Evolutionary conservation across 2,113 vertebrate genomes (phyloP).

Genomic region (Pogonocichla stellata): DNA sequence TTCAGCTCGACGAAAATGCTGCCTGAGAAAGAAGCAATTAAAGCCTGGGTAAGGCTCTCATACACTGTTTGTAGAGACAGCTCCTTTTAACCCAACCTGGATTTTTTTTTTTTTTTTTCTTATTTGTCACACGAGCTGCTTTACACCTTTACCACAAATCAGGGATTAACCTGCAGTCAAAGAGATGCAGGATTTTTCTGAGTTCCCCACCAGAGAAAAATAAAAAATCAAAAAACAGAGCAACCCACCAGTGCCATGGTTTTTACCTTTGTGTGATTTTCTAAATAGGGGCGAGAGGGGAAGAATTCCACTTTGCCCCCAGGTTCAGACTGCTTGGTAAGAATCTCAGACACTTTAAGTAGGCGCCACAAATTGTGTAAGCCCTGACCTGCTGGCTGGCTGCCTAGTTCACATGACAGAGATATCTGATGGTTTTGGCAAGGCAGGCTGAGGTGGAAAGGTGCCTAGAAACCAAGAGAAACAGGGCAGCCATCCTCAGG

Average conservation of each 20-base stretch:
- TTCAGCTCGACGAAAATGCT: background rate
- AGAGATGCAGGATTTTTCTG: background rate
- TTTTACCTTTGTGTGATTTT: slow-evolving; percentile 52
- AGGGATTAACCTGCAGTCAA: slow-evolving; percentile 9
- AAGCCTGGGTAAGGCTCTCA: background rate
- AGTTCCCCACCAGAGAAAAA: slow-evolving; percentile 5
- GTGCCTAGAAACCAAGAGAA: slow-evolving; percentile 55
- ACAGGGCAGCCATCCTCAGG: background rate
- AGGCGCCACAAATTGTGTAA: slow-evolving; percentile 83
- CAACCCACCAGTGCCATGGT: slow-evolving; percentile 22
- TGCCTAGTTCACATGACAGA: slow-evolving; percentile 75
- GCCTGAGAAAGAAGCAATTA: background rate
- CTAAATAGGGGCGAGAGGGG: slow-evolving; percentile 29
- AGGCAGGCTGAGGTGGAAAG: slow-evolving; percentile 56
- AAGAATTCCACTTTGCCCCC: slow-evolving; percentile 76
- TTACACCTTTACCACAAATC: background rate
- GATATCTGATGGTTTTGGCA: slow-evolving; percentile 75
- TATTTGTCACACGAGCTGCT: background rate
- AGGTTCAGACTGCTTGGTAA: slow-evolving; percentile 70
- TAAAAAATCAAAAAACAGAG: background rate
- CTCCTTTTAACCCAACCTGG: background rate
- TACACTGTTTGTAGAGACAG: background rate
- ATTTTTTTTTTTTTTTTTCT: background rate
- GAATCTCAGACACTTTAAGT: slow-evolving; percentile 75
- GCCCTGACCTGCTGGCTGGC: slow-evolving; percentile 72